Percentiles rank a stretch among this genome's conserved stretches.
Evolutionary conservation across 2,888 invertebrate species (phyloP).

Genomic region (Hoplodrina ambigua): DNA sequence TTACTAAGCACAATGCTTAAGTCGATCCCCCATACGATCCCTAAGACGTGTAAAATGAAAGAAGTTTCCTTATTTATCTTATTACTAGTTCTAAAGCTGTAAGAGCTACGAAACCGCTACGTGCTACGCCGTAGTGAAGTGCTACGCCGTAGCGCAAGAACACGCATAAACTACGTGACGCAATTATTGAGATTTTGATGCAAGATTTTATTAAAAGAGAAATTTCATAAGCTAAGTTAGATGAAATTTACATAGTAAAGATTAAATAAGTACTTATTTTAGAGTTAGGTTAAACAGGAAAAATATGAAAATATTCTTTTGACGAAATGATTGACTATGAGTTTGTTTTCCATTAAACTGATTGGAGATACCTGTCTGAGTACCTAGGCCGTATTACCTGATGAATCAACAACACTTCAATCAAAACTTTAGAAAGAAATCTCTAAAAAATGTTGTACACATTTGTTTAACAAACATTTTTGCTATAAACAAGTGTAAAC

Average conservation of each 20-base stretch:
- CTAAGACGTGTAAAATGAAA: slow-evolving; percentile 64
- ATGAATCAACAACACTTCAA: too few species aligned
- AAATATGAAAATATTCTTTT: background rate
- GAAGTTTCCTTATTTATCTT: slow-evolving; percentile 68
- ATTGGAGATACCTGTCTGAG: background rate
- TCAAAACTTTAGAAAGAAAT: too few species aligned
- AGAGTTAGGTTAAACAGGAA: background rate
- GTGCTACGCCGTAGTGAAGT: slow-evolving; percentile 59
- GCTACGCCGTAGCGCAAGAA: slow-evolving; percentile 61
- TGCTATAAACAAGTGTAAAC: too few species aligned
- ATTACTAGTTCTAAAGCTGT: slow-evolving; percentile 62
- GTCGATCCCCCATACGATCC: slow-evolving; percentile 13
- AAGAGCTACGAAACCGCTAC: slow-evolving; percentile 56
- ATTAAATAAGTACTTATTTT: background rate
- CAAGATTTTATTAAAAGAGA: slow-evolving; percentile 25
- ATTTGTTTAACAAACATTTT: too few species aligned
- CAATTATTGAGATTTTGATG: slow-evolving; percentile 8
- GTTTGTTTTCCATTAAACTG: background rate
- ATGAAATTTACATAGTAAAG: background rate
- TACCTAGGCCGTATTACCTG: background rate
- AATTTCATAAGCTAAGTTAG: slow-evolving; percentile 12
- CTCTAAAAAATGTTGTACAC: too few species aligned
- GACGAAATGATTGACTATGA: background rate
- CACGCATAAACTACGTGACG: slow-evolving; percentile 51
- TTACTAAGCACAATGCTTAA: slow-evolving; percentile 8